These are phyloP conservation scores for Chymomyza costata DNA, from an alignment of 1,140 invertebrate species.

Conservation along the genomic window DNA sequence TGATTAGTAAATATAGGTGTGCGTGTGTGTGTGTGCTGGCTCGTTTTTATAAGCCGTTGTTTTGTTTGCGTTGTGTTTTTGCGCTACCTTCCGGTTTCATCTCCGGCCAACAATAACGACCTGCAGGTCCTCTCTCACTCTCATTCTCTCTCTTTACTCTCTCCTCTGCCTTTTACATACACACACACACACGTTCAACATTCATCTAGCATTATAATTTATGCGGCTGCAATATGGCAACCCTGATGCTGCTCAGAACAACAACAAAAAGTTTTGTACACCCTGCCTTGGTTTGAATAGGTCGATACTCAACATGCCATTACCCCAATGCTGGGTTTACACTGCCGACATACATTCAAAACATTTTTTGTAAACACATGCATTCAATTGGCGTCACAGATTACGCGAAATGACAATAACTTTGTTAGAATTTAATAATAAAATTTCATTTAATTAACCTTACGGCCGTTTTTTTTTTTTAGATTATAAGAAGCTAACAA, in stretches of 20 bases:
- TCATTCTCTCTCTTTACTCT: too few species aligned
- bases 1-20: slow-evolving; percentile 63
- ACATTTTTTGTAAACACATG: too few species aligned
- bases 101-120: slow-evolving; percentile 60
- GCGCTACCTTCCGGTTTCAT: slow-evolving; percentile 67
- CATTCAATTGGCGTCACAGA: too few species aligned
- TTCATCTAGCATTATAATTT: slow-evolving; percentile 65
- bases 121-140: slow-evolving; percentile 16
- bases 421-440: too few species aligned
- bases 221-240: slow-evolving; percentile 68
- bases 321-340: too few species aligned
- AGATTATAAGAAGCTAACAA: too few species aligned
- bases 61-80: slow-evolving; percentile 46
- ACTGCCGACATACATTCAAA: too few species aligned
- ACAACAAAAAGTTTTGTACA: slow-evolving; percentile 58
- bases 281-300: slow-evolving; percentile 55
- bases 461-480: too few species aligned
- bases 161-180: slow-evolving; percentile 10
- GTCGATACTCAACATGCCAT: slow-evolving; percentile 66
- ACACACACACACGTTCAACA: slow-evolving; percentile 21
- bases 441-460: too few species aligned
- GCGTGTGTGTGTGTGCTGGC: slow-evolving; percentile 20
- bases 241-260: slow-evolving; percentile 35
- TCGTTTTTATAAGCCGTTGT: slow-evolving; percentile 50
- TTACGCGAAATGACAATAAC: too few species aligned